Percentiles rank a stretch among this genome's conserved stretches.
These are phyloP conservation scores for Prietella phreatophila DNA, from an alignment of 2,113 vertebrate species.

Conservation along the genomic window DNA sequence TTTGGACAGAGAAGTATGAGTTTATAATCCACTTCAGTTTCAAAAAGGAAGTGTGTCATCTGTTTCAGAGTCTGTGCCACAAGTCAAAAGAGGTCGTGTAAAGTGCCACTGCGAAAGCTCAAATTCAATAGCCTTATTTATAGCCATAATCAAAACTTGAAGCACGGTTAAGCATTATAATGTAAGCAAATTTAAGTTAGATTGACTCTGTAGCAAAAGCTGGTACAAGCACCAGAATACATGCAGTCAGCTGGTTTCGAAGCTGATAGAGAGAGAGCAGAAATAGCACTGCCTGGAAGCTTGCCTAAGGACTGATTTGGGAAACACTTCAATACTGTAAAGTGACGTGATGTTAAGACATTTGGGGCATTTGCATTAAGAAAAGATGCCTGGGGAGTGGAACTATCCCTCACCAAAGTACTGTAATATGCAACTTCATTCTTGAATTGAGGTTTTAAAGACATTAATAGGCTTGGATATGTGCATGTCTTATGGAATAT, in stretches of 20 bases:
- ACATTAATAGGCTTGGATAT: slow-evolving; percentile 46
- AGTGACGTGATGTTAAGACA: slow-evolving; percentile 38
- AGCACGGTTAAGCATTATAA: neutral
- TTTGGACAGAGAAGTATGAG: neutral
- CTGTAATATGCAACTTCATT: slow-evolving; percentile 68
- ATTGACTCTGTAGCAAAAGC: neutral
- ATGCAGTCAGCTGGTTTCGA: neutral
- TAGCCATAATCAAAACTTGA: neutral
- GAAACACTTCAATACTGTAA: slow-evolving; percentile 66
- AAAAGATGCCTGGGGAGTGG: slow-evolving; percentile 44
- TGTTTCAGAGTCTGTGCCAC: neutral
- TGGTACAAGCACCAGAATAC: neutral
- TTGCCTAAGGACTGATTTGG: neutral
- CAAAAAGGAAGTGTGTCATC: neutral
- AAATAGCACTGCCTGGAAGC: neutral
- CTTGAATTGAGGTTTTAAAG: slow-evolving; percentile 50
- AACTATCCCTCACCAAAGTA: slow-evolving; percentile 67
- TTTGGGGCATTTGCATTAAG: slow-evolving; percentile 55
- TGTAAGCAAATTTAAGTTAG: neutral
- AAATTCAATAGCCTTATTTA: neutral
- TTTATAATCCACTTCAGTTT: neutral
- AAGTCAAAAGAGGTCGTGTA: neutral
- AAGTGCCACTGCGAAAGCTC: neutral
- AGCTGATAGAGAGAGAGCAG: neutral
- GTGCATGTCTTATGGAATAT: slow-evolving; percentile 66